Evolutionary conservation across 1,140 invertebrate species (phyloP).

Genomic region (Tetraneura akinire): DNA sequence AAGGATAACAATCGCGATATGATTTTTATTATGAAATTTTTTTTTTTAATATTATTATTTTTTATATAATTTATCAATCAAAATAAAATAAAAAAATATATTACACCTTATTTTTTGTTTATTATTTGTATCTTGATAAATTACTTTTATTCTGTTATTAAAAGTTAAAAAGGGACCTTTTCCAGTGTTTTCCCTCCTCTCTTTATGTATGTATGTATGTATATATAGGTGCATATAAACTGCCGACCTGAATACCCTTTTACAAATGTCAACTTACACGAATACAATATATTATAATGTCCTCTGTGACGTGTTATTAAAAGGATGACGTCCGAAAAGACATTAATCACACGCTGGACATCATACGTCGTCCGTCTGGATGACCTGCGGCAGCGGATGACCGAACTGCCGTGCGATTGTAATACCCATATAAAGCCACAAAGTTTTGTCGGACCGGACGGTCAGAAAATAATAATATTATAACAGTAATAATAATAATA

Average conservation of each 20-base stretch:
- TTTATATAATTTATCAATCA: conserved; percentile 38
- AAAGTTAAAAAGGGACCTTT: conserved; percentile 46
- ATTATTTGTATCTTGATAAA: conserved; percentile 49
- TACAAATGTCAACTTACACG: conserved; percentile 45
- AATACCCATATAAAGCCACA: conserved; percentile 1
- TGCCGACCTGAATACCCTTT: conserved; percentile 37
- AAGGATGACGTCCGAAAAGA: conserved; percentile 26
- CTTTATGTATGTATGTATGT: too few relatives aligned
- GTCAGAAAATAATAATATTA: conserved; percentile 22
- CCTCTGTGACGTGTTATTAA: conserved; percentile 45
- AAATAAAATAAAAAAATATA: not conserved
- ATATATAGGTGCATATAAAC: too few relatives aligned
- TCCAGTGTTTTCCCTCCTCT: conserved; percentile 35
- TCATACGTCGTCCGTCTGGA: conserved; percentile 21
- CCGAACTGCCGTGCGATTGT: not conserved
- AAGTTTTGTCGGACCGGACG: conserved; percentile 5
- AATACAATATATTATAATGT: conserved; percentile 44
- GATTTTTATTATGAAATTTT: conserved; percentile 5
- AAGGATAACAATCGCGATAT: conserved; percentile 44
- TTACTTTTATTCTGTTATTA: conserved; percentile 48
- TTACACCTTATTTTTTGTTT: conserved; percentile 50
- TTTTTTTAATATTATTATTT: conserved; percentile 27
- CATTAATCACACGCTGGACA: conserved; percentile 33
- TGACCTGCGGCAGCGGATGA: not conserved
- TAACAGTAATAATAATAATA: conserved; percentile 17